Evolutionary conservation across 1,140 invertebrate species (phyloP).

Genomic region (Drosophila pectinifera): DNA sequence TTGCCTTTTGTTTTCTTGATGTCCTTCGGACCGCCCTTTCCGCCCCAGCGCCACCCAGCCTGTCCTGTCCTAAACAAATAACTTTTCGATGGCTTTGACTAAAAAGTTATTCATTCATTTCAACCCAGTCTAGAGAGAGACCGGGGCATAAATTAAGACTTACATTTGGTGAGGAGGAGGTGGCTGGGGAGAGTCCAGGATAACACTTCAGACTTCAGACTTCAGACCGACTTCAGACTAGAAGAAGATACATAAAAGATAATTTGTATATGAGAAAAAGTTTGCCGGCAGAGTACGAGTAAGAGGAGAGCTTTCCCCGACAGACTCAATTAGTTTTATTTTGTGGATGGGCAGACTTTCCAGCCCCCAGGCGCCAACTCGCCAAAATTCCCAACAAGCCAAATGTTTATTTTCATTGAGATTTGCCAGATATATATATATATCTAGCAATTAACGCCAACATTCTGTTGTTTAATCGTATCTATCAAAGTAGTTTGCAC

Average conservation of each 20-base stretch:
- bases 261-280: conserved; percentile 43
- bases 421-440: conserved; percentile 44
- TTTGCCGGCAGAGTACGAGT: conserved; percentile 11
- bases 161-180: conserved; percentile 56
- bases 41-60: conserved; percentile 5
- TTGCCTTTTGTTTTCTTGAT: conserved; percentile 42
- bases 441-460: conserved; percentile 54
- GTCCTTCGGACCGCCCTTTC: conserved; percentile 13
- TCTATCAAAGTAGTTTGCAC: conserved; percentile 61
- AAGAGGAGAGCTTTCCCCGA: background rate
- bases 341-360: conserved; percentile 30
- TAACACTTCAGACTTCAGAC: conserved; percentile 58
- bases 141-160: conserved; percentile 78
- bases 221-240: conserved; percentile 50
- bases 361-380: background rate
- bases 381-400: background rate
- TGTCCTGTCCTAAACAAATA: conserved; percentile 48
- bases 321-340: conserved; percentile 76
- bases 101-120: conserved; percentile 37
- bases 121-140: conserved; percentile 24
- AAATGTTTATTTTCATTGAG: conserved; percentile 56
- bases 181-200: conserved; percentile 21
- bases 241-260: conserved; percentile 41
- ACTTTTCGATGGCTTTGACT: conserved; percentile 52
- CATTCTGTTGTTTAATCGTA: conserved; percentile 52